A percentile compares a stretch with the other conserved stretches of the same genome.
These are phyloP conservation scores for Otocyon megalotis DNA, from an alignment of 2,113 vertebrate genomes.

Conservation along the genomic window DNA sequence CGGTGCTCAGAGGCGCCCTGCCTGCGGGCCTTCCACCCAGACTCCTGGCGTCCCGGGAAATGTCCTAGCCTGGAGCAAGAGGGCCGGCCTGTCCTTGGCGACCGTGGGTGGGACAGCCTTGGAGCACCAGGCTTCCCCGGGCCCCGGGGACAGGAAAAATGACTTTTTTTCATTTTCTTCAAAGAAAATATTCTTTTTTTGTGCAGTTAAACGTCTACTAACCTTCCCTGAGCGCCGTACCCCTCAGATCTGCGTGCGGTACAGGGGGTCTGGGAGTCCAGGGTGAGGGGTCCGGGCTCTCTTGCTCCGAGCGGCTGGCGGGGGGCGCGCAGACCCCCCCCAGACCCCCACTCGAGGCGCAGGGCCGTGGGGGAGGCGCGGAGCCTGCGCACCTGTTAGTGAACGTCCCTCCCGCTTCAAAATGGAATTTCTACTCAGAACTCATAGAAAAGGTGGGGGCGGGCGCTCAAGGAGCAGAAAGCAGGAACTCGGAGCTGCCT, in stretches of 20 bases:
- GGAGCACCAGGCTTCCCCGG: background rate
- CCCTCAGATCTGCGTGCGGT: accelerated
- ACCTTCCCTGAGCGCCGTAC: background rate
- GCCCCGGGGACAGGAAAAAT: background rate
- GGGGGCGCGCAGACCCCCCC: background rate
- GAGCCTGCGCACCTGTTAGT: background rate
- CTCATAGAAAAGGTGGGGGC: too few species aligned
- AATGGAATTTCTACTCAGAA: background rate
- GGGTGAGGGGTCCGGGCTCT: background rate
- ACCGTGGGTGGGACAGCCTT: background rate
- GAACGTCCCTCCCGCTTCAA: background rate
- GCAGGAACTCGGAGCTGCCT: background rate
- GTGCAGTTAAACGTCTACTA: background rate
- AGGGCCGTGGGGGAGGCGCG: background rate
- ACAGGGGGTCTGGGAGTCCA: too few species aligned
- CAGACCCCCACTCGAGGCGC: background rate
- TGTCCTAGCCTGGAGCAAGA: too few species aligned
- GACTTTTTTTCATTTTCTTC: background rate
- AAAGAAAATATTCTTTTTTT: background rate
- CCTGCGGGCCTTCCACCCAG: background rate
- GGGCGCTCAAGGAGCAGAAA: background rate
- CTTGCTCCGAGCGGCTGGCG: background rate
- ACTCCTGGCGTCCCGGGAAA: too few species aligned
- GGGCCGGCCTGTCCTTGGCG: background rate
- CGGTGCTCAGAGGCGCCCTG: background rate